These are phyloP conservation scores for Neosalanx taihuensis DNA, from an alignment of 2,797 vertebrate species.

Conservation along the genomic window DNA sequence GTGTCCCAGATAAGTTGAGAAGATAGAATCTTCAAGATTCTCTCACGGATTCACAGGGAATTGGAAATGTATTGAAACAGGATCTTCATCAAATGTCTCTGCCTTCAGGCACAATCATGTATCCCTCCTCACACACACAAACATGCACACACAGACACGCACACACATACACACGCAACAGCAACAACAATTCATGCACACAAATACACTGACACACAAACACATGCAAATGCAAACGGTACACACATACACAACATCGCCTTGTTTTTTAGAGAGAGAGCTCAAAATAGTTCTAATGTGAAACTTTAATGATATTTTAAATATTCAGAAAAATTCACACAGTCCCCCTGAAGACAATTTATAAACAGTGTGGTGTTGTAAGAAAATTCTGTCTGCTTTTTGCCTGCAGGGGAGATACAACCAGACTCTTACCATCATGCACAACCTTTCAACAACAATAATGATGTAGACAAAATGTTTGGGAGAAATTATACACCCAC, in stretches of 20 bases:
- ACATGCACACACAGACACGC: neutral
- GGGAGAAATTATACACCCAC: too few relatives aligned
- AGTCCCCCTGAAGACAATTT: conserved; percentile 33
- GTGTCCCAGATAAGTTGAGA: neutral
- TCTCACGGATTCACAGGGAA: neutral
- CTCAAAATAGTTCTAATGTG: conserved; percentile 35
- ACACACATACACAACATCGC: conserved; percentile 1
- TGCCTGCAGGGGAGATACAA: neutral
- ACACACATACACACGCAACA: neutral
- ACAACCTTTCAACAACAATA: too few relatives aligned
- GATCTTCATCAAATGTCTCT: neutral
- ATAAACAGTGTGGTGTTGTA: conserved; percentile 24
- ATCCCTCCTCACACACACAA: neutral
- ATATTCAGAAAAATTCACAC: conserved; percentile 42
- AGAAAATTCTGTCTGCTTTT: conserved; percentile 19
- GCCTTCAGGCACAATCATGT: neutral
- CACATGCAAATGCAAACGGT: neutral
- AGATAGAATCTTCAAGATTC: neutral
- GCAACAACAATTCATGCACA: neutral
- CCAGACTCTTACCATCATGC: too few relatives aligned
- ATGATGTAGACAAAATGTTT: too few relatives aligned
- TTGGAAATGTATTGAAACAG: neutral
- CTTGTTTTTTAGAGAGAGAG: conserved; percentile 12
- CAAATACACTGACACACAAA: neutral
- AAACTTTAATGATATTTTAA: conserved; percentile 34